Base-by-base conservation (phyloP, 2,113 vertebrate genomes). In the Lepisosteus oculatus region DNA sequence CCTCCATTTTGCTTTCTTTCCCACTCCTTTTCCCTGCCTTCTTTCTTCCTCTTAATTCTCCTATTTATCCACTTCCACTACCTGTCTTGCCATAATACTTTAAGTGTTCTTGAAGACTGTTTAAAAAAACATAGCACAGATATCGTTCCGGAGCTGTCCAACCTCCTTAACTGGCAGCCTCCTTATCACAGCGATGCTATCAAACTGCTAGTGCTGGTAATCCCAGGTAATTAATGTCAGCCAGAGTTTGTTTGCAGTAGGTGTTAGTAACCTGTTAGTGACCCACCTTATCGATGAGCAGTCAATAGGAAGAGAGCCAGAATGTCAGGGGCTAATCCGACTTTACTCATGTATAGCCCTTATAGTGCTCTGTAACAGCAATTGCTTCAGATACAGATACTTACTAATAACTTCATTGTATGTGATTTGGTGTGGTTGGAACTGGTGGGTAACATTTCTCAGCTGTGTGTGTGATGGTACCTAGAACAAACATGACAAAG, bases 181-280 rank as follows among this genome's bases (percentile, higher is more conserved):
- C 47, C 47, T 51, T 51, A 51, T 51, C 47, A 51, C 5, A 51
- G 5, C 5, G 57, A 8, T n/a, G 14, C n/a, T 15, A 59, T 13
- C 57, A 13, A 4, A 11, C 57, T 59, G 57, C 57, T 14, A 13
- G n/a, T 15, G n/a, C 57, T 8, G 13, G 9, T 59, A 63, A 63
- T 15, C n/a, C 47, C 43, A 62, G 43, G n/a, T 45, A 45, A 70
- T 70, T 61, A 45, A 70, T 70, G 47, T 71, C 62, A 62, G 62
- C 41, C 15, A 47, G 61, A 29, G 43, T 9, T 29, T 63, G 44
- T 63, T 71, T 71, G 69, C 59, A 15, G 62, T 57, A 62, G 59
- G 59, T 71, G 69, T 62, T 63, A 12, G 59, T 71, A 71, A 71
- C 69, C 15, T 71, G 69, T 63, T 71, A 62, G 57, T 71, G 69